These are phyloP conservation scores for Antechinus flavipes DNA, from an alignment of 2,113 vertebrate species.

Conservation along the genomic window DNA sequence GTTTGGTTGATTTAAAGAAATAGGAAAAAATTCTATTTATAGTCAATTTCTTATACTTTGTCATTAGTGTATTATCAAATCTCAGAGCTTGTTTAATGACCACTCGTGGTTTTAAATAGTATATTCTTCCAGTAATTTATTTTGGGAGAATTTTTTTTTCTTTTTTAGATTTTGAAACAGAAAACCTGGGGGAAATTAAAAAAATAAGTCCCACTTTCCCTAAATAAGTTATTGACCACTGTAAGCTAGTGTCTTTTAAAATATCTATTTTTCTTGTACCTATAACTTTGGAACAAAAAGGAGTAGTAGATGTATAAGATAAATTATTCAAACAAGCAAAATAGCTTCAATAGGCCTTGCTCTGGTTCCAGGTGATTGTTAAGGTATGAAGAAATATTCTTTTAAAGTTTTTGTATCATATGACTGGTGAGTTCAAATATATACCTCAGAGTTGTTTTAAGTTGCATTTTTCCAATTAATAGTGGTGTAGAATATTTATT, in stretches of 20 bases:
- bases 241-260: no score
- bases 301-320: neutral
- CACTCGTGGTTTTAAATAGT: neutral
- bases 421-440: neutral
- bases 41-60: neutral
- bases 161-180: no score
- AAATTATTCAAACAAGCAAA: neutral
- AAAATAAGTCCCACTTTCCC: no score
- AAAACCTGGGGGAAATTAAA: no score
- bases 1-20: neutral
- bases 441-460: no score
- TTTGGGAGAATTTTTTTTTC: neutral
- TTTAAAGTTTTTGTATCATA: neutral
- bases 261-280: no score
- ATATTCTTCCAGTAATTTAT: neutral
- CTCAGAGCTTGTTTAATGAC: neutral
- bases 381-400: neutral
- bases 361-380: neutral
- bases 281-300: neutral
- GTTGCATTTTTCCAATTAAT: no score
- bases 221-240: no score
- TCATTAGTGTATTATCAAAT: neutral
- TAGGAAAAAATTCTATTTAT: neutral
- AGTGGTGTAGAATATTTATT: no score
- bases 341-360: neutral